A percentile compares a stretch with the other conserved stretches of the same genome.
These are phyloP conservation scores for Cossypha dichroa DNA, from an alignment of 2,797 vertebrate genomes.

Conservation along the genomic window DNA sequence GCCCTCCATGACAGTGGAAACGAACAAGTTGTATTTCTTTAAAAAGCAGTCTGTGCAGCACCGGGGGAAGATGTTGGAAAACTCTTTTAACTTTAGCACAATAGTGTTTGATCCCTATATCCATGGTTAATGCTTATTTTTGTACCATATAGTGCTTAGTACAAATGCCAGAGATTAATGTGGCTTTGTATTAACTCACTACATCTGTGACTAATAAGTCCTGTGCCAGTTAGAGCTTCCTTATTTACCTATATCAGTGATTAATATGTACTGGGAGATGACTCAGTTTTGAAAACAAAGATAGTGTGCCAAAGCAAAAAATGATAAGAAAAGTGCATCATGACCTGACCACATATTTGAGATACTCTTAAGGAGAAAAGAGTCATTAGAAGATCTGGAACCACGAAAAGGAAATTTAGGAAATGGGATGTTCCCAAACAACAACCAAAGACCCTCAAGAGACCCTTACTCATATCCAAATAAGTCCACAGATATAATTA, in stretches of 20 bases:
- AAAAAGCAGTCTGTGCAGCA: not conserved
- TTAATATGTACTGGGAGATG: not conserved
- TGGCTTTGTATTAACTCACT: not conserved
- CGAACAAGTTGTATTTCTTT: fast-evolving
- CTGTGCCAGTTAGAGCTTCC: not conserved
- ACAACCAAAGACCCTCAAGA: not conserved
- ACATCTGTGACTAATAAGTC: not conserved
- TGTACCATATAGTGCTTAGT: not conserved
- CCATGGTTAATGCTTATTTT: not conserved
- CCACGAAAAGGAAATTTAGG: not conserved
- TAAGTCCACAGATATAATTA: not conserved
- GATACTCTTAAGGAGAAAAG: not conserved
- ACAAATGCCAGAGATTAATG: not conserved
- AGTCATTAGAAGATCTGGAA: not conserved
- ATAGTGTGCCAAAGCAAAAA: not conserved
- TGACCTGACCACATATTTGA: not conserved
- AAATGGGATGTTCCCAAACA: not conserved
- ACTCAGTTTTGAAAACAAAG: not conserved
- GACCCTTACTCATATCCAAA: not conserved
- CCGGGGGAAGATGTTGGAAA: not conserved
- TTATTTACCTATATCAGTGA: not conserved
- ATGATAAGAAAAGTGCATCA: not conserved
- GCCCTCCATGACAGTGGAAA: not conserved
- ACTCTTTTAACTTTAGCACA: not conserved
- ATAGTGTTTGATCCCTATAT: not conserved